Percentiles rank a stretch among this genome's conserved stretches.
These are phyloP conservation scores for Carduelis carduelis DNA, from an alignment of 2,797 vertebrate species.

Conservation along the genomic window DNA sequence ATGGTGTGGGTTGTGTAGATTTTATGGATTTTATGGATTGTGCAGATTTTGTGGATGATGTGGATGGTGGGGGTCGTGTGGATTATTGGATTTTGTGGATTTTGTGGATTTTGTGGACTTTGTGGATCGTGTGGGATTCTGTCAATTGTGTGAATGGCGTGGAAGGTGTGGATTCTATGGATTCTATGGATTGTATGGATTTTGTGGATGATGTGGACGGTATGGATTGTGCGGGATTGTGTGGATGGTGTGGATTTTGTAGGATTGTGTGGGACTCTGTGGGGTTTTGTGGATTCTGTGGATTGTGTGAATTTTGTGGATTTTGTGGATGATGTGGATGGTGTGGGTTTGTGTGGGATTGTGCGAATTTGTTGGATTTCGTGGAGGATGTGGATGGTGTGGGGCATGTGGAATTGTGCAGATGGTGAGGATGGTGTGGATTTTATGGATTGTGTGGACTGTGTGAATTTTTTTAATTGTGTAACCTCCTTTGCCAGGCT, in stretches of 20 bases:
- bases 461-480: background rate
- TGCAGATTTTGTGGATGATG: too few species aligned
- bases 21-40: accelerated
- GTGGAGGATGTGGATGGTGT: background rate
- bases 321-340: background rate
- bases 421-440: background rate
- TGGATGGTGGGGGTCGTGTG: too few species aligned
- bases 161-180: too few species aligned
- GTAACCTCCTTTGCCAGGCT: background rate
- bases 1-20: accelerated
- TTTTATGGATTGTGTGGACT: background rate
- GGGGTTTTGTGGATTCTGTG: too few species aligned
- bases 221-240: background rate
- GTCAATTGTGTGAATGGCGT: too few species aligned
- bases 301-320: accelerated
- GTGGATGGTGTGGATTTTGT: accelerated
- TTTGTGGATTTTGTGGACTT: too few species aligned
- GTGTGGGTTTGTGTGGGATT: background rate
- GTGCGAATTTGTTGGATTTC: background rate
- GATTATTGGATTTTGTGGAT: too few species aligned
- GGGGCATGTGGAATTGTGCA: background rate
- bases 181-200: too few species aligned
- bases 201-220: too few species aligned
- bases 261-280: accelerated
- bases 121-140: too few species aligned